Evolutionary conservation across 2,888 invertebrate genomes (phyloP), one percentile per base, ranked within the genome.

Genomic region (Eristalinus aeneus): DNA sequence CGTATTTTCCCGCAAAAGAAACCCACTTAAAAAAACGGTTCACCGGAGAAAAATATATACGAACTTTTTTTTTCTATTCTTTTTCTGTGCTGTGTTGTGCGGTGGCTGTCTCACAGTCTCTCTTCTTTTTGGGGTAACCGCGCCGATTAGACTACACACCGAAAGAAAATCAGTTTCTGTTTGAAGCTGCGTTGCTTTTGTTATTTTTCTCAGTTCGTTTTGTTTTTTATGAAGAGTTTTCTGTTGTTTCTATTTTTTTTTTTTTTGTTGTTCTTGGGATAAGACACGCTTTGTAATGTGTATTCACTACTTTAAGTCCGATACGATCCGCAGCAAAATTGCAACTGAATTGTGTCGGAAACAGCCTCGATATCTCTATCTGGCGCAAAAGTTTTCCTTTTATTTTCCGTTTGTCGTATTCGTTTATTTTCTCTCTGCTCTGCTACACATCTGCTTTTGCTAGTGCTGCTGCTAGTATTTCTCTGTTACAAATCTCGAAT

Each of bases 331-430:
- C 89, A 89, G 90, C 90, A 89, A 88, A 90, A 90, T 90, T 90
- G 90, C 90, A 90, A 91, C 91, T 91, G 90, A 89, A 89, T 87
- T 88, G 85, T 87, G 72, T 79, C 79, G 72, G 73, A 77, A 84
- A 79, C 61, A 82, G 79, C 75, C 82, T 74, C 82, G 83, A 84
- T 85, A 81, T 88, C 88, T 88, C 88, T 89, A 88, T 84, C 84
- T 88, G 86, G 80, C 73, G 93, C 93, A 93, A 93, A 93, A 93
- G 93, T 80, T 80, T 77, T 87, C 67, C 87, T 84, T 79, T 87
- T 76, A 46, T 79, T 81, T 65, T 64, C 65, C 72, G 39, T 68
- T 56, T 74, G 58, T 71, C 60, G 61, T 65, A 79, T 69, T 60
- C 61, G 20, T 61, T 61, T 68, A 10, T 54, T 75, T 64, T 74